Evolutionary conservation across 92 coral and sea anemone species (phyloP).

Genomic region (Chrysogorgia sp.): DNA sequence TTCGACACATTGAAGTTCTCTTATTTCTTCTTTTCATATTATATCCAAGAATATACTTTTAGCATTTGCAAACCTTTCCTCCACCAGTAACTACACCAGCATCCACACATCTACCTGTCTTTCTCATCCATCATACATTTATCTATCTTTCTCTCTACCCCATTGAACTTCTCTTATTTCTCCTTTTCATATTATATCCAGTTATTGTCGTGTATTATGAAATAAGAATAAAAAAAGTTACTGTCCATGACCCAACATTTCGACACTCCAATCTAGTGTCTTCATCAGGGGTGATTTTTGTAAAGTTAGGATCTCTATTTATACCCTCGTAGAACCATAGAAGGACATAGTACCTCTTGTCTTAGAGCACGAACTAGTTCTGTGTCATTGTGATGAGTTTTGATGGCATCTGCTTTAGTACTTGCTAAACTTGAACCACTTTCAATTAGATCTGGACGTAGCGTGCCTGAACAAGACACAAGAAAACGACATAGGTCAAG

Average conservation of each 20-base stretch:
- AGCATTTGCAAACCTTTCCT: not conserved
- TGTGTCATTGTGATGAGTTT: slow-evolving; percentile 97
- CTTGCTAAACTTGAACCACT: slow-evolving; percentile 93
- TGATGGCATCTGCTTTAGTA: slow-evolving; percentile 95
- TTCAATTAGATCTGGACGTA: slow-evolving; percentile 96
- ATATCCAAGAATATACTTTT: not conserved
- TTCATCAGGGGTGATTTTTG: not conserved
- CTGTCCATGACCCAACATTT: no score
- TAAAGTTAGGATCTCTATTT: not conserved
- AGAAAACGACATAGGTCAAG: not conserved
- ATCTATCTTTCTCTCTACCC: not conserved
- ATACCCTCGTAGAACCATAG: not conserved
- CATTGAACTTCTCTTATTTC: no score
- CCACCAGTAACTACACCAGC: not conserved
- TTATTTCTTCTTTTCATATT: no score
- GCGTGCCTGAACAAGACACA: slow-evolving; percentile 71
- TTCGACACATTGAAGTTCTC: no score
- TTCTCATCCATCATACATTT: not conserved
- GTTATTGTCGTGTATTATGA: no score
- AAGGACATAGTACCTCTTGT: slow-evolving; percentile 62
- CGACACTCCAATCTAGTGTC: not conserved
- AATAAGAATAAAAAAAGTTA: no score
- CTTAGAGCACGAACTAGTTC: slow-evolving; percentile 83
- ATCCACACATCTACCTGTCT: not conserved
- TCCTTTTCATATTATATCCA: no score